A percentile compares a stretch with the other conserved stretches of the same genome.
These are phyloP conservation scores for Archivesica marissinica DNA, from an alignment of 1,140 invertebrate genomes.

Conservation along the genomic window DNA sequence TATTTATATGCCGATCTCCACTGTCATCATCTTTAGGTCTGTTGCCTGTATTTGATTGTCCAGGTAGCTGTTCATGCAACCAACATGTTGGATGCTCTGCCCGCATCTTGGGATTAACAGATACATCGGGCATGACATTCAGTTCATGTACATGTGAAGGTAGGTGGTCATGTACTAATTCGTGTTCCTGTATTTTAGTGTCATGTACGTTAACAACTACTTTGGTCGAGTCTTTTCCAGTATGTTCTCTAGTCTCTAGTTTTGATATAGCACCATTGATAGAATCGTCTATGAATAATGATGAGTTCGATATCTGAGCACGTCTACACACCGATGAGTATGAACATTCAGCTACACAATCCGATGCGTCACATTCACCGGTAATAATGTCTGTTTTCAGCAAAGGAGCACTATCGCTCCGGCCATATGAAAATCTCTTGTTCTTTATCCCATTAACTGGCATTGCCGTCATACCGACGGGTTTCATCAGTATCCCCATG, in stretches of 20 bases:
- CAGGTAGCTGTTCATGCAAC: too few species aligned
- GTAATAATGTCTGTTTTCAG: not conserved
- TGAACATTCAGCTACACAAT: too few species aligned
- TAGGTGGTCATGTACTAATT: too few species aligned
- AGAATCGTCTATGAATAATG: not conserved
- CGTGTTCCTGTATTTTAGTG: not conserved
- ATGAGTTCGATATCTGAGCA: not conserved
- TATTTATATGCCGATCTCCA: too few species aligned
- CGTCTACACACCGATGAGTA: too few species aligned
- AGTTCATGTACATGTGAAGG: too few species aligned
- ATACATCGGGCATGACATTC: too few species aligned
- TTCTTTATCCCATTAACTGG: not conserved
- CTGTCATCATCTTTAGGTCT: too few species aligned
- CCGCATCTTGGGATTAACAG: too few species aligned
- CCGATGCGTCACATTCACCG: too few species aligned
- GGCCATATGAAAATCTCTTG: not conserved
- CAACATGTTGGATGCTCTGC: too few species aligned
- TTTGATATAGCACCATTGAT: not conserved
- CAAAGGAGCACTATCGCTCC: constrained; percentile 8
- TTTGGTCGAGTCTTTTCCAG: not conserved
- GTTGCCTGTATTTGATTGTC: too few species aligned
- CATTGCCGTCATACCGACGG: not conserved
- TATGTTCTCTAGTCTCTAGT: not conserved
- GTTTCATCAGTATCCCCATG: constrained; percentile 6
- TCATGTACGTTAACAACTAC: constrained; percentile 5